Base-by-base conservation (phyloP, 2,113 vertebrate species). In the Amazona vittata region DNA sequence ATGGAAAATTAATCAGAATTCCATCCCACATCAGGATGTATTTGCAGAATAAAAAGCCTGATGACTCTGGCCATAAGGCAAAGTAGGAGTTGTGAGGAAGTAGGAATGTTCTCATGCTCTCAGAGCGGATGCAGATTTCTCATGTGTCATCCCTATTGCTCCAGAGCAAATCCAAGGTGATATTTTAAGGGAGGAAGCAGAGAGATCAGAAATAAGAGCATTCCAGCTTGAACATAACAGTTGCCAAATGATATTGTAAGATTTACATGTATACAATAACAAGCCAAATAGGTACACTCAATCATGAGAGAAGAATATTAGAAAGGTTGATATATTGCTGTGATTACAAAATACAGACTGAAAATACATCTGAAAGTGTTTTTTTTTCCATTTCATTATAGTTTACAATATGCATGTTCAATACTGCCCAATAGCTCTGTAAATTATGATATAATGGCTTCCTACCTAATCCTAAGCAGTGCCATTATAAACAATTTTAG, bases 361-460 rank as follows among this genome's bases (percentile, higher is more conserved):
- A 93, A 97, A 97, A 97, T 88, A 92, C n/a, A 94, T 96, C 76
- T 81, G 76, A 96, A 97, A 97, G 83, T 92, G 87, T 37, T 86
- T 97, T 96, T 95, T 85, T 97, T 60, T 67, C 39, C 52, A 84
- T 97, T 97, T 96, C 80, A 96, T 96, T 96, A 88, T 65, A 84
- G 63, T 97, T 97, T 96, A 96, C 84, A 97, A 95, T 96, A 96
- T 81, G 76, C 37, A 75, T 9, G 10, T 92, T 88, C 96, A 96
- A 94, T 96, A 94, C 94, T 82, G 94, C 75, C 79, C 83, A 94
- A 94, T 97, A 97, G 60, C 78, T 95, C 67, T 95, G 67, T 74
- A 96, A 93, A 74, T 79, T 94, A 80, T 70, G 89, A 70, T 93
- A 94, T 91, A 96, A 98, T 53, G 47, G 73, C 81, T 85, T 96